A percentile compares a stretch with the other conserved stretches of the same genome.
Conservation (phyloP, 1,140 invertebrate genomes). For the Drosophila takahashii region DNA sequence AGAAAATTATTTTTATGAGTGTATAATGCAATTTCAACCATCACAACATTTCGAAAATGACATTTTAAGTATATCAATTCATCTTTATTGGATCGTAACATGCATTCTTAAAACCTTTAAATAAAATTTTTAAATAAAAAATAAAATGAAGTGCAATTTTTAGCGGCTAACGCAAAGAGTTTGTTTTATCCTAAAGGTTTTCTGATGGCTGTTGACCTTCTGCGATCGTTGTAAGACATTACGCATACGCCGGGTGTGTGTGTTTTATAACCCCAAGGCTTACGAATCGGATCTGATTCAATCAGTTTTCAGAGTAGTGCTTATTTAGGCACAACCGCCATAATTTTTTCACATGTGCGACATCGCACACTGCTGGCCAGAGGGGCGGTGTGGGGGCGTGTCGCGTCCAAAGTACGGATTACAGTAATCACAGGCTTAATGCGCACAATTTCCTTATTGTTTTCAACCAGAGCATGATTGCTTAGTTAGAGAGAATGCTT, state of each 20-base stretch:
- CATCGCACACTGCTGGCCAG: neutral
- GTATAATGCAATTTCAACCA: neutral
- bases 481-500: constrained; percentile 15
- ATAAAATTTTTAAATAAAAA: too few species aligned
- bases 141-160: too few species aligned
- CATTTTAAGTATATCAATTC: neutral
- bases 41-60: neutral
- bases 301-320: constrained; percentile 26
- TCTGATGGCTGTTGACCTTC: constrained; percentile 26
- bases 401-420: constrained; percentile 12
- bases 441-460: constrained; percentile 68
- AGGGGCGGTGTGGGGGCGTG: constrained; percentile 1
- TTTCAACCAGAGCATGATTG: constrained; percentile 46
- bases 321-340: constrained; percentile 5
- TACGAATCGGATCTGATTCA: constrained; percentile 35
- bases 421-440: constrained; percentile 48
- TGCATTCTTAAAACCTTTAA: too few species aligned
- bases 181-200: neutral
- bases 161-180: too few species aligned
- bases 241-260: constrained; percentile 40
- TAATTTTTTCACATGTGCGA: constrained; percentile 13
- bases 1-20: too few species aligned
- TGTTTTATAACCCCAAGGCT: constrained; percentile 31
- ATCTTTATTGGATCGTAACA: neutral
- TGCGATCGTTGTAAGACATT: constrained; percentile 16